Evolutionary conservation across 2,797 vertebrate genomes (phyloP).

Genomic region (Forpus xanthops): DNA sequence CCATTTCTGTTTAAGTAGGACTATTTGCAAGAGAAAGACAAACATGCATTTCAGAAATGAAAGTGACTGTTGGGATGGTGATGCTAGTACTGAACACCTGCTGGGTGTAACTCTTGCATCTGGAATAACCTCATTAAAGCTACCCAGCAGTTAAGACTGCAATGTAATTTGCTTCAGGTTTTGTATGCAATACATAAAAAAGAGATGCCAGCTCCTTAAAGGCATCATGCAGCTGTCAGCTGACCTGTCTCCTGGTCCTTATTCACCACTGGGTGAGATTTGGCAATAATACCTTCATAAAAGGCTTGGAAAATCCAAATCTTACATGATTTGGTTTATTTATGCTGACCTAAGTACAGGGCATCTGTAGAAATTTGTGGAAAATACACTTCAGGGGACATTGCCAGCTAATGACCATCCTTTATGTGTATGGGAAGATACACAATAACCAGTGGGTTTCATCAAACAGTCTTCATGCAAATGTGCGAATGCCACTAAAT

Average conservation of each 20-base stretch:
- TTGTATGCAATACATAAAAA: background rate
- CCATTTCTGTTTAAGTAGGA: background rate
- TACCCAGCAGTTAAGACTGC: background rate
- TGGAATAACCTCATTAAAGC: background rate
- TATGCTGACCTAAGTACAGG: background rate
- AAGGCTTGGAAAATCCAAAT: background rate
- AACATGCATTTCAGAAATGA: background rate
- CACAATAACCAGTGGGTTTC: background rate
- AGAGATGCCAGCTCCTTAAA: background rate
- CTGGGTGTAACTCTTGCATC: background rate
- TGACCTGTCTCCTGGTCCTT: background rate
- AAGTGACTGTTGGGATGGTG: accelerated
- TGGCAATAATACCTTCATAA: background rate
- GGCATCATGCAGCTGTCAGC: background rate
- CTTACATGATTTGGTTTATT: background rate
- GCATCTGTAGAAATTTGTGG: background rate
- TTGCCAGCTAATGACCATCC: background rate
- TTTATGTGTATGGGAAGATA: background rate
- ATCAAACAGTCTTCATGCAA: background rate
- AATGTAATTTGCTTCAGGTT: background rate
- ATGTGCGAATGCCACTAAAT: background rate
- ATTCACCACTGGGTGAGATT: background rate
- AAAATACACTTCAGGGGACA: background rate
- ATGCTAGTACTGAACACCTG: background rate
- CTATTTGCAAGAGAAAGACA: background rate